Evolutionary conservation across 2,888 invertebrate species (phyloP).

Genomic region (Spodoptera littoralis): DNA sequence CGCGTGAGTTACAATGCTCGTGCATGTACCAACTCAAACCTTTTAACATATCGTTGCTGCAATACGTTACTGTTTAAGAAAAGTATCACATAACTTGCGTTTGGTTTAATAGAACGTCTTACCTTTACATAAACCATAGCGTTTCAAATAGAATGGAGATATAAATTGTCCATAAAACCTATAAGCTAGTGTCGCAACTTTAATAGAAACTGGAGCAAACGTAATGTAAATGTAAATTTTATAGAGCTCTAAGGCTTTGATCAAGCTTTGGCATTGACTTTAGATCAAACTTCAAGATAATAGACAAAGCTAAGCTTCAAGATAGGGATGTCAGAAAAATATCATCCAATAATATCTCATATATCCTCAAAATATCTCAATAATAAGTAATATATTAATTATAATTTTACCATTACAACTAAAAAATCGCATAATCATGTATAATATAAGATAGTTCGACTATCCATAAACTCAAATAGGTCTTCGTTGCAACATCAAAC

Average conservation of each 20-base stretch:
- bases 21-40: conserved; percentile 65
- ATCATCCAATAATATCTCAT: no score
- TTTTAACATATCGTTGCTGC: conserved; percentile 32
- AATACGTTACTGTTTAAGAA: conserved; percentile 37
- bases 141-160: conserved; percentile 65
- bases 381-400: no score
- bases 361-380: no score
- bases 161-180: conserved; percentile 73
- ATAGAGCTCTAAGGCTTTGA: conserved; percentile 68
- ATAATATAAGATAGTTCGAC: no score
- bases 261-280: conserved; percentile 68
- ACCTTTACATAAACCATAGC: conserved; percentile 61
- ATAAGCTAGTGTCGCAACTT: conserved; percentile 72
- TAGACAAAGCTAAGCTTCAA: conserved; percentile 46
- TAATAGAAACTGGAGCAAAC: conserved; percentile 76
- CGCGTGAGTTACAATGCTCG: conserved; percentile 77
- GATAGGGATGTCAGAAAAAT: conserved; percentile 39
- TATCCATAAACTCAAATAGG: no score
- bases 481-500: background rate
- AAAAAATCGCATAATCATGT: no score
- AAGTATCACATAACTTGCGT: conserved; percentile 41
- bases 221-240: conserved; percentile 80
- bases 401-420: no score
- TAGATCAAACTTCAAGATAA: conserved; percentile 68
- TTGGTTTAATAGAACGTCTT: conserved; percentile 41